Evolutionary conservation across 2,797 vertebrate genomes (phyloP).

Genomic region (Enteromius unitaeniatus): DNA sequence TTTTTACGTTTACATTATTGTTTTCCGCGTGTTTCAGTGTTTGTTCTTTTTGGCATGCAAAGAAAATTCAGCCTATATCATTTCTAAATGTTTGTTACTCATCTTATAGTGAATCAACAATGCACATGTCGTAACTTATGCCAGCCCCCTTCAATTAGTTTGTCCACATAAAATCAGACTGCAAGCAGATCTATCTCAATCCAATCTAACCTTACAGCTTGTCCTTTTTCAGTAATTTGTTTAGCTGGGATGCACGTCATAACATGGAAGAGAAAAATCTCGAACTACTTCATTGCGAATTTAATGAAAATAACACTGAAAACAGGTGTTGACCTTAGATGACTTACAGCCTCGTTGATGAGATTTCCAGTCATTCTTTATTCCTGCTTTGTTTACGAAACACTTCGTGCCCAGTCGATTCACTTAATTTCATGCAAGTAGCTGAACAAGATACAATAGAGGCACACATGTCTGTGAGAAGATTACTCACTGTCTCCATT

Average conservation of each 20-base stretch:
- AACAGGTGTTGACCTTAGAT: conserved; percentile 5
- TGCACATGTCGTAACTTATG: neutral
- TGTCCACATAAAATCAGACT: neutral
- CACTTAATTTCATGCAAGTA: conserved; percentile 16
- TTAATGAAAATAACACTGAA: neutral
- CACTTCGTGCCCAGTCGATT: neutral
- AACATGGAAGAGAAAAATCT: neutral
- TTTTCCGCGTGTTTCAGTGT: neutral
- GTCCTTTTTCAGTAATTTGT: neutral
- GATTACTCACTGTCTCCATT: conserved; percentile 24
- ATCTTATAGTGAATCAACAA: neutral
- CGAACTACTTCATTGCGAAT: neutral
- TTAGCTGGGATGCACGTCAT: neutral
- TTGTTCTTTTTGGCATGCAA: neutral
- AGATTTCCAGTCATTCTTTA: conserved; percentile 23
- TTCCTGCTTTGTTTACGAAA: conserved; percentile 5
- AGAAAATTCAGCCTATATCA: neutral
- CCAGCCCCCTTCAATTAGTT: neutral
- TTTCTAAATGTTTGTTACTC: neutral
- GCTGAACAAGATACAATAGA: conserved; percentile 36
- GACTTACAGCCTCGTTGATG: neutral
- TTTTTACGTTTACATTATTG: neutral
- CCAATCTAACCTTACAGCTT: neutral
- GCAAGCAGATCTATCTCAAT: neutral
- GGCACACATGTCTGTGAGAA: conserved; percentile 31